These are phyloP conservation scores for Melieria omissa DNA, from an alignment of 2,888 invertebrate species.

Conservation along the genomic window DNA sequence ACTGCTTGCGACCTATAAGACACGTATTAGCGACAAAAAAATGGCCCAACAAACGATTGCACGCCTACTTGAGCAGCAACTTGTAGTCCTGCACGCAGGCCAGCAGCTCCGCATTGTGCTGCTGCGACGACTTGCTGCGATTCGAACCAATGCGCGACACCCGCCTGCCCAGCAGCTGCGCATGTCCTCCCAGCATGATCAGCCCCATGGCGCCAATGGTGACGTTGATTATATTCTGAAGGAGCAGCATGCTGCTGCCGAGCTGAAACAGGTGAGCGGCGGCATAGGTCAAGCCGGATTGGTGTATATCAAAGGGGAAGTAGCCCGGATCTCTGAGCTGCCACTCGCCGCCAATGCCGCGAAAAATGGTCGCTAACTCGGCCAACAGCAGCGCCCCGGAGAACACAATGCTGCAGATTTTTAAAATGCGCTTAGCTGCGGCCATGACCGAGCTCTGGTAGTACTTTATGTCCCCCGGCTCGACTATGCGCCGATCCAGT, in stretches of 20 bases:
- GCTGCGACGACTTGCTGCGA: background rate
- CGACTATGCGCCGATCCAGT: slow-evolving; percentile 30
- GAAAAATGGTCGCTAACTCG: too few relatives aligned
- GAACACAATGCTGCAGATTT: background rate
- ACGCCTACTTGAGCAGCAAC: slow-evolving; percentile 16
- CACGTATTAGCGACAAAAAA: background rate
- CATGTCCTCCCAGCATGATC: slow-evolving; percentile 36
- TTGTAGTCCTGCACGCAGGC: slow-evolving; percentile 37
- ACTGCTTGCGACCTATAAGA: background rate
- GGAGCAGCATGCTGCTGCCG: slow-evolving; percentile 16
- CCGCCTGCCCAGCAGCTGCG: slow-evolving; percentile 34
- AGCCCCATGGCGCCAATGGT: slow-evolving; percentile 30
- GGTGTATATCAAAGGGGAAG: slow-evolving; percentile 33
- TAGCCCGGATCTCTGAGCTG: slow-evolving; percentile 38
- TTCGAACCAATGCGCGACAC: slow-evolving; percentile 36
- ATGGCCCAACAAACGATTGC: background rate
- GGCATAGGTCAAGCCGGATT: slow-evolving; percentile 16
- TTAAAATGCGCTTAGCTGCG: slow-evolving; percentile 1
- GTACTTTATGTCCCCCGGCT: slow-evolving; percentile 32
- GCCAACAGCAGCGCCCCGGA: too few relatives aligned
- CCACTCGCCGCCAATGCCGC: slow-evolving; percentile 11
- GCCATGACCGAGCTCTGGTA: slow-evolving; percentile 14
- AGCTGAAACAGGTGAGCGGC: slow-evolving; percentile 34
- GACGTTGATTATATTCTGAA: slow-evolving; percentile 28
- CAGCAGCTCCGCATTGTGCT: slow-evolving; percentile 19